These are phyloP conservation scores for Ricordea florida DNA, from an alignment of 92 coral and sea anemone species.

Conservation along the genomic window DNA sequence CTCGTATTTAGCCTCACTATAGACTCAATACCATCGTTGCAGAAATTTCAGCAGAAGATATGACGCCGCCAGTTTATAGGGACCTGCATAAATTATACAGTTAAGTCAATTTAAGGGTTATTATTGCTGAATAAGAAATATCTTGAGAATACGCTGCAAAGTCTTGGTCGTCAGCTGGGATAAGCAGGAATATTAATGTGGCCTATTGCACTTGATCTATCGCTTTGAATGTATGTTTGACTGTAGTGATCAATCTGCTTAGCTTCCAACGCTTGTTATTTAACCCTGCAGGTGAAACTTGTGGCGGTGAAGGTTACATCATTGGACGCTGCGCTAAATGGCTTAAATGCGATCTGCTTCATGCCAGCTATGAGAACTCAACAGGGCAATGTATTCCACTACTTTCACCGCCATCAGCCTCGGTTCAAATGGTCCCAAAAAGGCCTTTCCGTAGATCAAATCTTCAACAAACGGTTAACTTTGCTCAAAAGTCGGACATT, in stretches of 20 bases:
- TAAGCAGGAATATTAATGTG: background rate
- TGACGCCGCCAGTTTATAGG: too few species aligned
- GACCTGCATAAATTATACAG: too few species aligned
- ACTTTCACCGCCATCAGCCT: background rate
- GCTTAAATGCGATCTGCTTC: constrained; percentile 66
- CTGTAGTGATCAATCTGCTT: background rate
- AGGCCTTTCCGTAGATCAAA: background rate
- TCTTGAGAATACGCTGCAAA: too few species aligned
- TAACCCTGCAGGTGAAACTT: constrained; percentile 51
- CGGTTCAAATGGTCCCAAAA: background rate
- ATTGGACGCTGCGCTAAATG: constrained; percentile 73
- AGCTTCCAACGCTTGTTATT: background rate
- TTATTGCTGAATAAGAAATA: too few species aligned
- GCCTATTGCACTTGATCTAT: background rate
- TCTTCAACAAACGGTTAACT: background rate
- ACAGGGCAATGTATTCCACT: constrained; percentile 63
- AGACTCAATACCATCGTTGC: too few species aligned
- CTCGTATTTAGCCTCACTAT: too few species aligned
- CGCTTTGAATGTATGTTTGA: background rate
- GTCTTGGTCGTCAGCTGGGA: too few species aligned
- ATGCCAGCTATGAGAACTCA: constrained; percentile 58
- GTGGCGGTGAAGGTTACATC: constrained; percentile 72
- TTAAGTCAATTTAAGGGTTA: too few species aligned
- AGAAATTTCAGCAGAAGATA: too few species aligned
- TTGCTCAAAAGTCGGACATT: background rate